Evolutionary conservation across 2,113 vertebrate genomes (phyloP).

Genomic region (Siniperca knerii): DNA sequence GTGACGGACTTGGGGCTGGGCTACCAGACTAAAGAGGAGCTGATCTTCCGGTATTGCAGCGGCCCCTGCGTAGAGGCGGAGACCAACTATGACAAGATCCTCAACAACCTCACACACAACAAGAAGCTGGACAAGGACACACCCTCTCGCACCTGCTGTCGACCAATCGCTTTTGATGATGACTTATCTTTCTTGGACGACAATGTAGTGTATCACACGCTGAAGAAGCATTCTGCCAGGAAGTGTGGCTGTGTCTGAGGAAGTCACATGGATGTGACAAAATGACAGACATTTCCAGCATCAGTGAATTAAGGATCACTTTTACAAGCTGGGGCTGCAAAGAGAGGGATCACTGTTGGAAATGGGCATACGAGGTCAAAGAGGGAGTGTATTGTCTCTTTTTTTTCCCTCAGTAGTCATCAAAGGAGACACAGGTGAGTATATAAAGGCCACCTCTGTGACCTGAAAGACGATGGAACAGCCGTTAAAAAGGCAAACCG

Average conservation of each 20-base stretch:
- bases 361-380: constrained; percentile 22
- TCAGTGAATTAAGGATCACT: constrained; percentile 35
- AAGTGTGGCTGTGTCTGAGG: constrained; percentile 95
- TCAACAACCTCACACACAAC: constrained; percentile 96
- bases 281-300: constrained; percentile 24
- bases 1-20: constrained; percentile 97
- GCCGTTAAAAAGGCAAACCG: constrained; percentile 1
- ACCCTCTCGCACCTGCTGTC: constrained; percentile 92
- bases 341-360: constrained; percentile 37
- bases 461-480: constrained; percentile 22
- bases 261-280: constrained; percentile 62
- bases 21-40: constrained; percentile 97
- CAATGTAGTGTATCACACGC: constrained; percentile 94
- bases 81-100: constrained; percentile 97
- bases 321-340: constrained; percentile 34
- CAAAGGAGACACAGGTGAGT: constrained; percentile 37
- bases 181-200: constrained; percentile 97
- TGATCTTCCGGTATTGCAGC: constrained; percentile 97
- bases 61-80: constrained; percentile 93
- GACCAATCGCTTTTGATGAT: constrained; percentile 94
- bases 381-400: constrained; percentile 1
- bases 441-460: neutral
- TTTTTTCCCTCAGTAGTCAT: constrained; percentile 10
- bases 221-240: constrained; percentile 98
- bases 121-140: constrained; percentile 94